Evolutionary conservation across 2,797 vertebrate species (phyloP).

Genomic region (Limosa lapponica): DNA sequence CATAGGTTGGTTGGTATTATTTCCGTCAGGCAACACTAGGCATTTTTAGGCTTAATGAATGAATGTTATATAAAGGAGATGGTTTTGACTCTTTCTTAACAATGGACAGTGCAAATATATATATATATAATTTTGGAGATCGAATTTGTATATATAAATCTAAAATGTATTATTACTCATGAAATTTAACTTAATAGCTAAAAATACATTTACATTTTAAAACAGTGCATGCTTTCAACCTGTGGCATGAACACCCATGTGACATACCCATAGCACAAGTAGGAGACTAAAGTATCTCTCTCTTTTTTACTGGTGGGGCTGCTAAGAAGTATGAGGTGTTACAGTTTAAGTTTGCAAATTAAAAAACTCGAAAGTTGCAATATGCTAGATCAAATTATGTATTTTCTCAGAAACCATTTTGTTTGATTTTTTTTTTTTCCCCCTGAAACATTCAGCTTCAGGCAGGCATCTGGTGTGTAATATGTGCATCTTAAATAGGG

Average conservation of each 20-base stretch:
- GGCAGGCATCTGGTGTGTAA: conserved; percentile 26
- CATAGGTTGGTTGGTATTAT: neutral
- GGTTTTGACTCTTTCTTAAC: neutral
- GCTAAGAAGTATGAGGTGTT: neutral
- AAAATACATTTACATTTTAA: neutral
- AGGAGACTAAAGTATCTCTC: neutral
- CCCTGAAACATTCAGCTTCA: conserved; percentile 18
- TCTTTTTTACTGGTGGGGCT: neutral
- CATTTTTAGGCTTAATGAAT: neutral
- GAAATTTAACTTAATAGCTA: neutral
- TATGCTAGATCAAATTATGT: neutral
- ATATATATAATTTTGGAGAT: neutral
- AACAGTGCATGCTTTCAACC: neutral
- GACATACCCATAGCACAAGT: neutral
- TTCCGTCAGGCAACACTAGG: neutral
- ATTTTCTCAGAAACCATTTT: conserved; percentile 37
- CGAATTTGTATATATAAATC: neutral
- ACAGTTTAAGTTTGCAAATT: neutral
- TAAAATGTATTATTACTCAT: neutral
- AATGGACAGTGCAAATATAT: neutral
- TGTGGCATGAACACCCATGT: neutral
- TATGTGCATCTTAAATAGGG: conserved; percentile 32
- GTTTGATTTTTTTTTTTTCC: neutral
- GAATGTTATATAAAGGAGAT: neutral
- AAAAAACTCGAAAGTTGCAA: conserved; percentile 8